Base-by-base conservation (phyloP, 2,888 invertebrate genomes). In the Ditula angustiorana region DNA sequence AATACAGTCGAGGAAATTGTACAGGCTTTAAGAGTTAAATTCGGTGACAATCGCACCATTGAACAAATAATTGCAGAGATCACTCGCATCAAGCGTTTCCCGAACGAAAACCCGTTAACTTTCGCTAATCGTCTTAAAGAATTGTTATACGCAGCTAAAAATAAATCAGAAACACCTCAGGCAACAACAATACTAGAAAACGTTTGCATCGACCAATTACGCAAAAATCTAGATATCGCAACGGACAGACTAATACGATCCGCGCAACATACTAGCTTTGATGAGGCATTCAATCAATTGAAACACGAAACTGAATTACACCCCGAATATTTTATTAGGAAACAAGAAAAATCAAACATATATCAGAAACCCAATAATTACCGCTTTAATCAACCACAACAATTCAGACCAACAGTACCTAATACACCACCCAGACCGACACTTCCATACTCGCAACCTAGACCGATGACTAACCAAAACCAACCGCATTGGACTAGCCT, bases 1-100 rank as follows among this genome's bases (percentile, higher is more conserved):
- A 33, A n/a, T 19, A 52, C 19, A 1, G 16, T 52, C 11, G 33
- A 52, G 1, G 52, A 52, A 19, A 52, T 52, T 5, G 5, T 52
- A 1, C 30, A 52, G 11, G 13, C 30, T 2, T 21, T 33, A 33
- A 30, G 19, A 19, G 3, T 16, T 11, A 30, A 33, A 19, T 28
- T 52, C 21, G 33, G 52, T 7, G 33, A 52, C 21, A 52, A 52
- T 21, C 10, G 52, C 1, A 30, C 30, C 3, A 28, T 52, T 3
- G 52, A 52, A 26, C 52, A 52, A 33, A 52, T 52, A 2, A 50
- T 50, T 2, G 23, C 52, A 0, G 52, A 52, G n/a, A 52, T 52
- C 5, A 30, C 52, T 19, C 28, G 52, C 19, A 33, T 52, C 21
- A 23, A 10, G 19, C 52, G 52, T 33, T 8, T 13, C 10, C 52